Evolutionary conservation across 2,113 vertebrate genomes (phyloP).

Genomic region (Chaenocephalus aceratus): DNA sequence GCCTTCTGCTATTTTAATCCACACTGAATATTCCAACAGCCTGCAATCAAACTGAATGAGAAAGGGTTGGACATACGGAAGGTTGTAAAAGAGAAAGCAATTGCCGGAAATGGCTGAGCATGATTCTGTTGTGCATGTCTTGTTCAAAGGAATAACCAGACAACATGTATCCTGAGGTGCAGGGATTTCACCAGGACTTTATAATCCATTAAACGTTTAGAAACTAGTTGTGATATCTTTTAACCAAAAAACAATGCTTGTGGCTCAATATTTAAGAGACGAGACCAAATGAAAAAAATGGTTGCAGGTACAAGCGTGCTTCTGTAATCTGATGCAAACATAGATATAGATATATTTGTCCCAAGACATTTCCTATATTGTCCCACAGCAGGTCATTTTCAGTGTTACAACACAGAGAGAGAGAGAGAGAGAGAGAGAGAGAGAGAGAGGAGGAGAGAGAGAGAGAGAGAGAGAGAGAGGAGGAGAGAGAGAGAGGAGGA

Average conservation of each 20-base stretch:
- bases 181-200: not conserved
- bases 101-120: slow-evolving; percentile 56
- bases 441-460: no score
- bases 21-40: slow-evolving; percentile 67
- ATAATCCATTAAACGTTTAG: slow-evolving; percentile 18
- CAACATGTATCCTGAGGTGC: slow-evolving; percentile 22
- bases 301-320: no score
- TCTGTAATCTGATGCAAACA: no score
- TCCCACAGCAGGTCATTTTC: no score
- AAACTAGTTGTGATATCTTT: slow-evolving; percentile 21
- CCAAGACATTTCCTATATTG: no score
- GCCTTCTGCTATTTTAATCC: slow-evolving; percentile 75
- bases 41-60: slow-evolving; percentile 74
- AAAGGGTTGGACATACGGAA: slow-evolving; percentile 67
- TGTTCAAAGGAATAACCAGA: slow-evolving; percentile 54
- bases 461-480: no score
- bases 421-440: no score
- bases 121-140: slow-evolving; percentile 61
- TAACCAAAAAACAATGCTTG: slow-evolving; percentile 9
- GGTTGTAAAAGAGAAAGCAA: slow-evolving; percentile 65
- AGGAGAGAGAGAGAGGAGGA: no score
- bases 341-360: no score
- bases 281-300: no score
- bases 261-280: not conserved
- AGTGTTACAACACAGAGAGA: no score